Conservation (phyloP, 2,113 vertebrate genomes). For the Zosterops lateralis region DNA sequence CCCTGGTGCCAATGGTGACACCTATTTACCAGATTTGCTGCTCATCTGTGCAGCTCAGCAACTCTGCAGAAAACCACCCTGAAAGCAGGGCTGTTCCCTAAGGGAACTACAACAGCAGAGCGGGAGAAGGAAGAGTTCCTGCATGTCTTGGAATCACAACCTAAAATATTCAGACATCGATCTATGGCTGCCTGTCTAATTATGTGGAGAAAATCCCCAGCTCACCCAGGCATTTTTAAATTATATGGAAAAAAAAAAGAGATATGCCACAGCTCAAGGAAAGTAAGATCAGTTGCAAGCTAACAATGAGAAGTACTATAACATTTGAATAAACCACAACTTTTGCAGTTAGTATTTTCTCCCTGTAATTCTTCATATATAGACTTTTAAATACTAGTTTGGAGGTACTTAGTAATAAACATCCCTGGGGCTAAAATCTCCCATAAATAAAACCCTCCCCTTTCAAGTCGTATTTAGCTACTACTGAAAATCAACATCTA, state of each 20-base stretch:
- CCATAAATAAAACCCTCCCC: not conserved
- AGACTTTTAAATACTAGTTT: not conserved
- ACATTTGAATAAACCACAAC: not conserved
- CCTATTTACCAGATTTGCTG: accelerated
- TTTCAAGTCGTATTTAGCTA: not conserved
- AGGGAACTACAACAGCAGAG: accelerated
- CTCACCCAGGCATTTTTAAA: not conserved
- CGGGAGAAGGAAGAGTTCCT: not conserved
- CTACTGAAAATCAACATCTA: not conserved
- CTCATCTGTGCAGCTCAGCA: not conserved
- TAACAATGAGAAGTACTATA: accelerated
- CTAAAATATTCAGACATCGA: accelerated
- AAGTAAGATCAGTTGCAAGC: not conserved
- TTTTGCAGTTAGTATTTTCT: not conserved
- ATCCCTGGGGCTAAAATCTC: not conserved
- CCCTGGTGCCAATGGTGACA: not conserved
- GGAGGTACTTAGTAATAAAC: not conserved
- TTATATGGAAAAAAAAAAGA: not conserved
- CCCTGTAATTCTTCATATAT: not conserved
- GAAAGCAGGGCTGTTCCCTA: not conserved
- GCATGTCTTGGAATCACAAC: not conserved
- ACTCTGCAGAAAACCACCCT: not conserved
- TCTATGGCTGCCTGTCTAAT: not conserved
- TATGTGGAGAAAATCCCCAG: not conserved
- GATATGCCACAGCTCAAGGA: not conserved